Evolutionary conservation across 2,888 invertebrate species (phyloP).

Genomic region (Acrocera orbiculus): DNA sequence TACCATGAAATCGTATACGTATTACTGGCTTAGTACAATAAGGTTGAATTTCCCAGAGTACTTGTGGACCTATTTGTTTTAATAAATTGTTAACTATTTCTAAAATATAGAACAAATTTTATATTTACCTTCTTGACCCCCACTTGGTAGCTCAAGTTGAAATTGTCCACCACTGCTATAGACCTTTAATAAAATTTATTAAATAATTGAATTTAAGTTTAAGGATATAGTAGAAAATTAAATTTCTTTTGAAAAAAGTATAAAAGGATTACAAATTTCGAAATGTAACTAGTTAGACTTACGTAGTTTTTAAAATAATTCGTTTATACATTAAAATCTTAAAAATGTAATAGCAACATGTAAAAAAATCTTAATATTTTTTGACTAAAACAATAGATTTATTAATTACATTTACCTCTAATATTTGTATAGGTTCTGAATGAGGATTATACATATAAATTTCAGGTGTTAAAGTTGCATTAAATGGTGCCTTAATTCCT

Average conservation of each 20-base stretch:
- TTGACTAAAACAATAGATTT: neutral
- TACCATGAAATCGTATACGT: constrained; percentile 62
- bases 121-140: constrained; percentile 54
- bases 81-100: no score
- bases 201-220: neutral
- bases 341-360: no score
- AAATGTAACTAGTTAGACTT: no score
- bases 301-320: no score
- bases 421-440: constrained; percentile 63
- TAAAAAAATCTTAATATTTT: no score
- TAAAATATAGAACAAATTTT: no score
- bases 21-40: constrained; percentile 76
- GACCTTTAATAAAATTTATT: constrained; percentile 32
- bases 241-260: no score
- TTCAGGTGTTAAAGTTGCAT: constrained; percentile 74
- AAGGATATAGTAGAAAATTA: no score
- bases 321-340: no score
- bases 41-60: constrained; percentile 82
- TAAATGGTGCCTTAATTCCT: constrained; percentile 77
- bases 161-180: constrained; percentile 82
- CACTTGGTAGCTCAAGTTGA: constrained; percentile 66
- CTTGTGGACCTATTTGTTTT: constrained; percentile 67
- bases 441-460: constrained; percentile 93
- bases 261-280: no score
- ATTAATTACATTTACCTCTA: constrained; percentile 37